Conservation (phyloP, 2,113 vertebrate genomes). For the Progne subis region DNA sequence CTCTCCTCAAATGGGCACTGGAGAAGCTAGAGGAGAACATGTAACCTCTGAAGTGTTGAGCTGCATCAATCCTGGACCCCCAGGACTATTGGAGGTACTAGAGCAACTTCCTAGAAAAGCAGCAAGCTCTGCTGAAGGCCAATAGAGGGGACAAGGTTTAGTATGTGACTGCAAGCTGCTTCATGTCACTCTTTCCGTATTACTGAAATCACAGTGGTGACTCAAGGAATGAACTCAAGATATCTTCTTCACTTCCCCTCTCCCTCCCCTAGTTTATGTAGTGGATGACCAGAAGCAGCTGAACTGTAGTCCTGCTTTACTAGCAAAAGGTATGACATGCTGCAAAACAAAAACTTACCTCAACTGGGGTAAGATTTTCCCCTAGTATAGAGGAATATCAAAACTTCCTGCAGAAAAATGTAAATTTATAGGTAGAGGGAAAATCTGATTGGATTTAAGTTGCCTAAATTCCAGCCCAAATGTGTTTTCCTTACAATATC, state of each 20-base stretch:
- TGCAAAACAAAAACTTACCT: neutral
- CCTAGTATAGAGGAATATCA: neutral
- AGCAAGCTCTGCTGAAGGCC: neutral
- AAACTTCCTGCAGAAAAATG: neutral
- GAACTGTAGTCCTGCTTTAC: neutral
- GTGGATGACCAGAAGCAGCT: neutral
- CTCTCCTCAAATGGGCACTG: neutral
- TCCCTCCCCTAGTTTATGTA: rapidly evolving
- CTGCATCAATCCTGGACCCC: neutral
- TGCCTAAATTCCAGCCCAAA: neutral
- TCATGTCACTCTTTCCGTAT: neutral
- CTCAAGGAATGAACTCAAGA: neutral
- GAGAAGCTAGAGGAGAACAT: neutral
- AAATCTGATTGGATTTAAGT: neutral
- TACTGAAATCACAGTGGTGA: neutral
- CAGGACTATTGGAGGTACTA: neutral
- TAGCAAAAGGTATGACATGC: neutral
- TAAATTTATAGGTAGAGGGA: neutral
- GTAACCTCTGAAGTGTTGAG: neutral
- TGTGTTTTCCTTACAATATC: neutral
- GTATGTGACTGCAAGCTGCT: neutral
- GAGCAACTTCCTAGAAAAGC: neutral
- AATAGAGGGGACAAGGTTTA: neutral
- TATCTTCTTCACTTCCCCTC: neutral
- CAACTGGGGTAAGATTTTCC: neutral